phyloP scores from a whole-genome alignment of 2,797 vertebrate species.

The Megalops cyprinoides region DNA sequence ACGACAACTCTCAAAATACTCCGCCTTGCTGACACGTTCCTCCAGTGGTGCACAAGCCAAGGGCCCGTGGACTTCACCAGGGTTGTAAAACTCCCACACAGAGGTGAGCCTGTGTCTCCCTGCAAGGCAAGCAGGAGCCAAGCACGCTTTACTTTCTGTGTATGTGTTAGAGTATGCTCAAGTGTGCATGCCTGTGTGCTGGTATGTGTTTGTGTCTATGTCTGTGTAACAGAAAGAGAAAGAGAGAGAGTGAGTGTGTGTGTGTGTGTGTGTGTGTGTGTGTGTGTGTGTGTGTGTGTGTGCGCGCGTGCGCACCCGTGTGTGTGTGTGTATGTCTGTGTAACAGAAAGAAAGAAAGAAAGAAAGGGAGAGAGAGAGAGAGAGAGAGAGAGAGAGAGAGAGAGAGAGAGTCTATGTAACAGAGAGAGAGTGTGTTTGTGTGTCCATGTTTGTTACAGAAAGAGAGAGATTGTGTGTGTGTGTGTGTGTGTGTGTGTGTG shows the following conservation, averaged over 20 bases:
- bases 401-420: background rate
- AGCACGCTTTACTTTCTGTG: too few relatives aligned
- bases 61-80: conserved; percentile 20
- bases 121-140: background rate
- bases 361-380: background rate
- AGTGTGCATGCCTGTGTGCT: too few relatives aligned
- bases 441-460: too few relatives aligned
- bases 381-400: background rate
- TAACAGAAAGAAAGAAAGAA: background rate
- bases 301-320: too few relatives aligned
- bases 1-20: conserved; percentile 25
- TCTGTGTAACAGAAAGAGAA: background rate
- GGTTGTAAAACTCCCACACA: conserved; percentile 14
- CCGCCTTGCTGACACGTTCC: conserved; percentile 2
- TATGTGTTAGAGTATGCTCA: too few relatives aligned
- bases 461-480: background rate
- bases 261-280: background rate
- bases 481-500: too few relatives aligned
- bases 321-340: background rate
- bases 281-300: too few relatives aligned
- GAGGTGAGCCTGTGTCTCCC: conserved; percentile 3
- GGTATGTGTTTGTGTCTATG: background rate
- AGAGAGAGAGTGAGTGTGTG: background rate
- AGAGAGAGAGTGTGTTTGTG: too few relatives aligned
- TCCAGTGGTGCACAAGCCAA: background rate